Evolutionary conservation across 64 coral and sea anemone species (phyloP), one percentile per base, ranked within the genome.

Genomic region (Hydrozoanthus tunicans): DNA sequence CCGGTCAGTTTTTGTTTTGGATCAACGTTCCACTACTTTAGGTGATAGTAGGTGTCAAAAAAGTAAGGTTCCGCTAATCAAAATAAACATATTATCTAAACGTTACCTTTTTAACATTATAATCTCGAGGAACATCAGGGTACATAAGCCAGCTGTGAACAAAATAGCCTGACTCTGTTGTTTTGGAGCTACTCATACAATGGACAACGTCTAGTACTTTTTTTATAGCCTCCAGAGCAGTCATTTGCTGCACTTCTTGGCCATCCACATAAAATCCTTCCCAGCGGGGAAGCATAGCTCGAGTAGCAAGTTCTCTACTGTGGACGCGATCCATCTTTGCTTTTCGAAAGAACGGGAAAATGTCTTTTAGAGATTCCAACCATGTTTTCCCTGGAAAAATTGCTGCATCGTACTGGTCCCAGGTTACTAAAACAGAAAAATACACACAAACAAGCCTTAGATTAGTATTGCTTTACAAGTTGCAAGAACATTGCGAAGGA

Each of bases 331-430:
- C 90, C 58, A 77, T 20, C 20, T 20, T 92, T 25, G 67, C 56
- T 5, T 83, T 92, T 13, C 20, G 32, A 43, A 43, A 43, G 32
- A 43, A 43, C 32, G 32, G 3, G 66, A 92, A 0, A 20, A 20
- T 20, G 20, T 20, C 20, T 20, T 20, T 20, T 20, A 20, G 20
- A 26, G 13, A 64, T 51, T 92, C 79, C 17, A 65, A 13, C 9
- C 23, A 60, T 9, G 6, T 91, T 13, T 64, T 63, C 8, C 62
- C 10, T 0, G 63, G 67, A 68, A 91, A 81, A 59, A 91, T 73
- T 0, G 78, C 59, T 27, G 79, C 90, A 82, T 91, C 90, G 6
- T 91, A 91, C 72, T 91, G 90, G 12, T 91, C 7, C 90, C 90
- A 91, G 12, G 72, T 70, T 63, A 8, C 90, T 91, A 23, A 5